Percentiles rank a stretch among this genome's conserved stretches.
Evolutionary conservation across 2,113 vertebrate genomes (phyloP).

Genomic region (Strigops habroptila): DNA sequence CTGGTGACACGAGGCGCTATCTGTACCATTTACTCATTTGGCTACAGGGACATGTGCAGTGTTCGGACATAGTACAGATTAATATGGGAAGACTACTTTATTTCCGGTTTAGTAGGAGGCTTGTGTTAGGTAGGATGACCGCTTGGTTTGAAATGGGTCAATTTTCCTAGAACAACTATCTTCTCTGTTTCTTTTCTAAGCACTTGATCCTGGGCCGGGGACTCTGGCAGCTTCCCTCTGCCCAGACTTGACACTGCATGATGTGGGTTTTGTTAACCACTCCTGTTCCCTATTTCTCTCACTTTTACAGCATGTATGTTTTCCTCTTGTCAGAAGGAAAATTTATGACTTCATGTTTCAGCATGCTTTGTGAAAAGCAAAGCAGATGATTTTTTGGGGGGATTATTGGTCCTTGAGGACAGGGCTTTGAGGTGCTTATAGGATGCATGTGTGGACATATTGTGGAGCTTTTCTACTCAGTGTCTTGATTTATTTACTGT

Average conservation of each 20-base stretch:
- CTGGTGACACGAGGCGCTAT: rapidly evolving
- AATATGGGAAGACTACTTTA: neutral
- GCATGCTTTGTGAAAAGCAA: neutral
- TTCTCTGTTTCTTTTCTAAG: neutral
- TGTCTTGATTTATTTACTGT: neutral
- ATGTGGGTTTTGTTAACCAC: neutral
- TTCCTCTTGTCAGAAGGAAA: neutral
- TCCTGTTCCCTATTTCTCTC: neutral
- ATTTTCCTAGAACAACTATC: neutral
- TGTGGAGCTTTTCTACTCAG: neutral
- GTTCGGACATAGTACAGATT: rapidly evolving
- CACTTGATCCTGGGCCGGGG: neutral
- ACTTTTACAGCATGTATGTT: neutral
- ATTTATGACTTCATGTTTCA: neutral
- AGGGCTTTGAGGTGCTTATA: neutral
- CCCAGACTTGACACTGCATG: neutral
- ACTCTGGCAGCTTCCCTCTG: neutral
- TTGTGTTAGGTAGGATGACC: neutral
- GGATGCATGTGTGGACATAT: neutral
- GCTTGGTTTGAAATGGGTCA: neutral
- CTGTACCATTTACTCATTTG: neutral
- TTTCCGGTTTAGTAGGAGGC: neutral
- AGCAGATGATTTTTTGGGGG: neutral
- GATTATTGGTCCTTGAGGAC: neutral
- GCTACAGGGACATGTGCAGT: rapidly evolving